Base-by-base conservation (phyloP, 2,113 vertebrate genomes). In the Sterrhoptilus dennistouni region DNA sequence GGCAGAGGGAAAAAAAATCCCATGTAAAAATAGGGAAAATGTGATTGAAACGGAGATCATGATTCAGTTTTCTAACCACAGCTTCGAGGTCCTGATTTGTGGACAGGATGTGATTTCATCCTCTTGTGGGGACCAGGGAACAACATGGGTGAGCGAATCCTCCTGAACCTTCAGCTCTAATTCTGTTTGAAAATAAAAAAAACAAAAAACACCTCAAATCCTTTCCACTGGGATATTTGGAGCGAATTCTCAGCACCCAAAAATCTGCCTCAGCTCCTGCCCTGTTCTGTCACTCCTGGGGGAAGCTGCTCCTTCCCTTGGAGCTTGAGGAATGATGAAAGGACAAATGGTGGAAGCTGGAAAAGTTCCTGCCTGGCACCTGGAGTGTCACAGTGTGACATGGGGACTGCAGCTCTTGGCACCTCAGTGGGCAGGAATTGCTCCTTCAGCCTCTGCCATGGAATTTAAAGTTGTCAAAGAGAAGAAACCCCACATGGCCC, bases 71-170 rank as follows among this genome's bases (percentile, higher is more conserved):
- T 71, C 59, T 93, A 95, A 95, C 74, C 89, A 3, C 93, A 78
- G 87, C 80, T 80, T 64, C 76, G 47, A 85, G 85, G 60, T 63
- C 80, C 69, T 0, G 0, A 6, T 85, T 84, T 76, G 75, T 83
- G 96, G 76, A 72, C 66, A 97, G 96, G 92, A 96, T 92, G 61
- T 98, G 94, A 96, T 80, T 93, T 96, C 92, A 97, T 96, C 82
- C 78, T 88, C 83, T 33, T 78, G 70, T 92, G 93, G 95, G 91
- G 75, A 91, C 79, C 75, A 88, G 61, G 71, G 79, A 63, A 25
- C 28, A 65, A 83, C 80, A 52, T 14, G 47, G 25, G 45, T 23
- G 53, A 84, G 27, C 14, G 9, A 38, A 53, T 63, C 47, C 33
- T 80, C n/a, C 85, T 83, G 82, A 88, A 38, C 18, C 47, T 74